Base-by-base conservation (phyloP, 2,888 invertebrate species). In the Ganaspis brasiliensis region DNA sequence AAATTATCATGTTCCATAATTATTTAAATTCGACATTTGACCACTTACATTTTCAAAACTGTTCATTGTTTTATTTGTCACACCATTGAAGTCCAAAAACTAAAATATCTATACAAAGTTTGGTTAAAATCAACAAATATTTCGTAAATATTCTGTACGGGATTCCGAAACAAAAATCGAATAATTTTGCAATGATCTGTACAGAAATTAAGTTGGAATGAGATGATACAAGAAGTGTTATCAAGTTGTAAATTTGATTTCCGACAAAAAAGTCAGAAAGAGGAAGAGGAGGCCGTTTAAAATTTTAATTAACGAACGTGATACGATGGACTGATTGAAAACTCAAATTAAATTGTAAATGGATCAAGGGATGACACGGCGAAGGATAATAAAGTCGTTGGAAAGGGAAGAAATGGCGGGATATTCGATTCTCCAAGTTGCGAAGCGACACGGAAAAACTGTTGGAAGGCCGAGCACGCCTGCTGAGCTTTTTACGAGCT, bases 401-500 rank as follows among this genome's bases (percentile, higher is more conserved):
- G 14, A 67, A 45, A 67, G 24, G 40, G 45, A 67, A 67, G 45
- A 67, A 67, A 67, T 67, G 67, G 24, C 67, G 21, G 67, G 40
- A 67, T 67, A 67, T 67, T 67, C 24, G 24, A 45, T 67, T 45
- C 67, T 40, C n/a, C 9, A 67, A 67, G 67, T 67, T 40, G 24
- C 67, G 40, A 67, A 59, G 70, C 35, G 74, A 37, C 67, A 75
- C 76, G 82, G 80, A 80, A 82, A 82, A 80, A 82, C 79, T 71
- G 75, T 37, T 76, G 77, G 79, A 72, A 76, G 77, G 45, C 57
- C 72, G 31, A 59, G 79, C 72, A 56, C 79, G 37, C 89, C 88
- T 83, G 88, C 86, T 88, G 88, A 73, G 84, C 80, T 84, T 86
- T 89, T 89, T 89, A 89, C 87, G 89, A 89, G 87, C 84, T 84